These are phyloP conservation scores for Tetragnatha montana DNA, from an alignment of 2,888 invertebrate genomes.

Conservation along the genomic window DNA sequence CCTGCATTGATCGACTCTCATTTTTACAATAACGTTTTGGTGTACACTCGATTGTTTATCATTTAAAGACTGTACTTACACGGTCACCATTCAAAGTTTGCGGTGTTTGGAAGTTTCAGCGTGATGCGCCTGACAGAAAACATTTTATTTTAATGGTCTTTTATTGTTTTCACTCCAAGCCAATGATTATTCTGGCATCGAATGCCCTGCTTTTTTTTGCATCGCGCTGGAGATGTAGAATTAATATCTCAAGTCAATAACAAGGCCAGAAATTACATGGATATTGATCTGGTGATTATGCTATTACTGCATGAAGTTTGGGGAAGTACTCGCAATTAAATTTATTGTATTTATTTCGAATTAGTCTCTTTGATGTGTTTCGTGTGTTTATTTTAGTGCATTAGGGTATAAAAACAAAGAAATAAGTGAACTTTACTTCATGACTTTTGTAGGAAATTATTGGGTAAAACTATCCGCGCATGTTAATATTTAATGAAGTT, in stretches of 20 bases:
- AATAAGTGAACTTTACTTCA: not conserved
- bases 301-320: conserved; percentile 10
- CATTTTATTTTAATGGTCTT: conserved; percentile 18
- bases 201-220: not conserved
- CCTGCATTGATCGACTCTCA: conserved; percentile 28
- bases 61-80: conserved; percentile 50
- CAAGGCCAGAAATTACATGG: conserved; percentile 4
- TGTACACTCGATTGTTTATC: conserved; percentile 34
- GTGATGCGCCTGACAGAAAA: conserved; percentile 38
- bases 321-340: conserved; percentile 8
- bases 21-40: conserved; percentile 42
- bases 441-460: not conserved
- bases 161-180: conserved; percentile 14
- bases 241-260: conserved; percentile 41
- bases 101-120: not conserved
- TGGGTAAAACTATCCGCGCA: not conserved
- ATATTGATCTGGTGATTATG: conserved; percentile 19
- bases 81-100: conserved; percentile 6
- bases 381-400: conserved; percentile 1
- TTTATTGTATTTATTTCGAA: not conserved
- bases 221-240: conserved; percentile 22
- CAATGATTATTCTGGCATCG: not conserved
- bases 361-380: not conserved
- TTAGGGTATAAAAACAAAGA: not conserved
- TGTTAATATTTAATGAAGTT: not conserved